These are phyloP conservation scores for Margarornis squamiger DNA, from an alignment of 2,797 vertebrate genomes.

Conservation along the genomic window DNA sequence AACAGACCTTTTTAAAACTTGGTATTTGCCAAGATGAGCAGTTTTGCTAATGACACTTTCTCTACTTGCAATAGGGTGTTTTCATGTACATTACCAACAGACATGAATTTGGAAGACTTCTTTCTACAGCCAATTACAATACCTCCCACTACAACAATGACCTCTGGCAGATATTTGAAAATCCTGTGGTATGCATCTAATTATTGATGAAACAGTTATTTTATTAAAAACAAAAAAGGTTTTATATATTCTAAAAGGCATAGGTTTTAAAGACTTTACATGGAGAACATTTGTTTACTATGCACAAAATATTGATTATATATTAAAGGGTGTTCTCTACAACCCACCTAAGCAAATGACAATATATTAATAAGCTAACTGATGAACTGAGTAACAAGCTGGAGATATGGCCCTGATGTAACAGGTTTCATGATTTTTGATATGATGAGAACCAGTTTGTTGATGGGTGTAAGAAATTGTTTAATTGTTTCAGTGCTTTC, in stretches of 20 bases:
- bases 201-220: not conserved
- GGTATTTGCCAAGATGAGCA: not conserved
- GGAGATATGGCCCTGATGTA: not conserved
- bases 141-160: constrained; percentile 93
- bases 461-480: not conserved
- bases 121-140: constrained; percentile 97
- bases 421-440: not conserved
- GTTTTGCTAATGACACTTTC: constrained; percentile 49
- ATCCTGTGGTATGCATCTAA: constrained; percentile 89
- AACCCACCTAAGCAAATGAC: not conserved
- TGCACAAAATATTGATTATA: not conserved
- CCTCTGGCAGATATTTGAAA: constrained; percentile 99
- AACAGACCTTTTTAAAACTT: not conserved
- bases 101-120: constrained; percentile 94
- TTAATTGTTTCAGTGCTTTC: not conserved
- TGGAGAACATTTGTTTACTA: not conserved
- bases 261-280: not conserved
- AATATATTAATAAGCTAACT: not conserved
- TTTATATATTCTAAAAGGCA: not conserved
- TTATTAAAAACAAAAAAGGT: not conserved
- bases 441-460: not conserved
- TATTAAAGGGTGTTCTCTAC: not conserved
- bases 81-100: constrained; percentile 98
- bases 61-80: constrained; percentile 85
- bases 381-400: not conserved